Evolutionary conservation across 2,888 invertebrate species (phyloP).

Genomic region (Hypsopygia costalis): DNA sequence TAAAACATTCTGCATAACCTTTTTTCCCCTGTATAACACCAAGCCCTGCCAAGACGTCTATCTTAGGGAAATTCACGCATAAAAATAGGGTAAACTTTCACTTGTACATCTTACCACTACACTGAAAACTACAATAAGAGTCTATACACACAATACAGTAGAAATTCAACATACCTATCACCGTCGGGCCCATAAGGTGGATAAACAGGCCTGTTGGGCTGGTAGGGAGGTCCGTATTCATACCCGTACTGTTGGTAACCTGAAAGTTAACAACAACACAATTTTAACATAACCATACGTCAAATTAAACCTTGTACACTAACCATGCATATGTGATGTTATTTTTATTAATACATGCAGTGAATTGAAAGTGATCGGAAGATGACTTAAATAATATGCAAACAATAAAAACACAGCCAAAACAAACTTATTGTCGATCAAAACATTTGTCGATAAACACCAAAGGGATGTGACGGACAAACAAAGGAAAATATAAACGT

Average conservation of each 20-base stretch:
- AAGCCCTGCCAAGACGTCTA: no score
- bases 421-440: slow-evolving; percentile 1
- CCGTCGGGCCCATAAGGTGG: slow-evolving; percentile 87
- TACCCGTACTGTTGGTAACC: slow-evolving; percentile 85
- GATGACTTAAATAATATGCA: slow-evolving; percentile 8
- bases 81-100: no score
- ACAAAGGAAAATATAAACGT: no score
- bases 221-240: slow-evolving; percentile 85
- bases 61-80: no score
- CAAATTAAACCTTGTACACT: neutral
- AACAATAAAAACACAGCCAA: slow-evolving; percentile 11
- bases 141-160: no score
- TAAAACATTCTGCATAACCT: no score
- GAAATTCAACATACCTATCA: slow-evolving; percentile 76
- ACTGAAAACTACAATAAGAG: no score
- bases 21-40: no score
- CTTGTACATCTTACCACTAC: no score
- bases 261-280: slow-evolving; percentile 39
- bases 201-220: slow-evolving; percentile 88
- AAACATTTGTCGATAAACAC: no score
- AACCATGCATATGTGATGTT: slow-evolving; percentile 6
- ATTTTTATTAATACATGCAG: slow-evolving; percentile 8
- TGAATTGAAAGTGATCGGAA: neutral
- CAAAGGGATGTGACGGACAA: no score
- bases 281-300: slow-evolving; percentile 4